Conservation (phyloP, 1,140 invertebrate genomes). For the Ceratina calcarata region DNA sequence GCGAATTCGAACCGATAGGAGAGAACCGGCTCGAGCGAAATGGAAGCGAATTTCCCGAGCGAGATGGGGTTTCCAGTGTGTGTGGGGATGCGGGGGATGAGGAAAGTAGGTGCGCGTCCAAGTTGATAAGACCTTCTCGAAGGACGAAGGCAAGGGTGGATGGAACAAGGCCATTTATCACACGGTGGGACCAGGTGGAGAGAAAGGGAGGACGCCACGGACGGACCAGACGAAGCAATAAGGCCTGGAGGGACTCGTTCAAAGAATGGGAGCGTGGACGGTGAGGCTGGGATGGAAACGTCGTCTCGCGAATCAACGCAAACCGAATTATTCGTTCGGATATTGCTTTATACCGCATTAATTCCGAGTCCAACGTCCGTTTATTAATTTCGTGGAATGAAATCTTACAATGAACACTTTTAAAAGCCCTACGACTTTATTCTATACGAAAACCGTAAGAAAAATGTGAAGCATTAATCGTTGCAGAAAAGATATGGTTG, state of each 20-base stretch:
- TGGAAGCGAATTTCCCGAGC: slow-evolving; percentile 37
- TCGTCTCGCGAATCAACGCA: slow-evolving; percentile 11
- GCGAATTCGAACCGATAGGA: no score
- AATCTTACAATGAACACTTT: neutral
- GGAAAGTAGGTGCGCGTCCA: slow-evolving; percentile 59
- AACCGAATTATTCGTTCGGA: slow-evolving; percentile 36
- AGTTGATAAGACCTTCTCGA: slow-evolving; percentile 73
- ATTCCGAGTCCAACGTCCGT: neutral
- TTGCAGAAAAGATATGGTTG: no score
- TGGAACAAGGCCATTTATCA: slow-evolving; percentile 75
- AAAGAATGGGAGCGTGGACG: slow-evolving; percentile 39
- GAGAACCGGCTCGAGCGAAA: slow-evolving; percentile 30
- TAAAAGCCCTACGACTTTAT: neutral
- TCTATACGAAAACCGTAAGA: neutral
- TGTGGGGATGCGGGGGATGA: slow-evolving; percentile 43
- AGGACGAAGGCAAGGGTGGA: slow-evolving; percentile 66
- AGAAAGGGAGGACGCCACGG: slow-evolving; percentile 52
- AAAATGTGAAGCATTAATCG: neutral
- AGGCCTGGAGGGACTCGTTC: slow-evolving; percentile 54
- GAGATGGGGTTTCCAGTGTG: slow-evolving; percentile 19
- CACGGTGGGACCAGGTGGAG: slow-evolving; percentile 61
- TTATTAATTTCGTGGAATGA: neutral
- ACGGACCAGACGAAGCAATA: slow-evolving; percentile 57
- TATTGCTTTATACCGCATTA: slow-evolving; percentile 41
- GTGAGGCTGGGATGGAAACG: slow-evolving; percentile 45